Percentiles rank a stretch among this genome's conserved stretches.
Conservation (phyloP, 2,888 invertebrate species). For the Acheta domesticus region DNA sequence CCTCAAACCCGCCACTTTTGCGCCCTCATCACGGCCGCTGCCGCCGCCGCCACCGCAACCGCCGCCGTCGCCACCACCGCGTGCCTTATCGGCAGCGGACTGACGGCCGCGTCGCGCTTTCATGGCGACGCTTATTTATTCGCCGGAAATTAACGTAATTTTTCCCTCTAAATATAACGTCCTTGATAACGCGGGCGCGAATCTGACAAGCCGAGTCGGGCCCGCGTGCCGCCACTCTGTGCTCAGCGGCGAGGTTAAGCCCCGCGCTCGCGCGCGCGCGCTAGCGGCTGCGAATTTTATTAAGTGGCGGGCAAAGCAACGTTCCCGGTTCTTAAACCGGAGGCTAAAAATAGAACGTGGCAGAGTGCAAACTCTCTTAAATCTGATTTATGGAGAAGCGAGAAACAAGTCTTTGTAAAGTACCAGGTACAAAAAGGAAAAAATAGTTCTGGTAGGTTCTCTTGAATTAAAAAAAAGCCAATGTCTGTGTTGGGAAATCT, state of each 20-base stretch:
- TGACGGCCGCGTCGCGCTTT: slow-evolving; percentile 18
- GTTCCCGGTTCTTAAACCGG: neutral
- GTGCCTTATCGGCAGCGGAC: neutral
- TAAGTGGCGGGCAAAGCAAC: neutral
- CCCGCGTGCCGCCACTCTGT: neutral
- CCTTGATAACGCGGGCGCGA: neutral
- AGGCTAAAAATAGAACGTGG: neutral
- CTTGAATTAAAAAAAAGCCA: neutral
- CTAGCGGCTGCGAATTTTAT: neutral
- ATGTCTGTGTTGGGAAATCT: neutral
- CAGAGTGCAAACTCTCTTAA: neutral
- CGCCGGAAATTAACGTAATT: slow-evolving; percentile 2
- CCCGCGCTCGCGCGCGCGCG: no score
- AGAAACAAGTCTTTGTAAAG: neutral
- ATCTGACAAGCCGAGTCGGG: neutral
- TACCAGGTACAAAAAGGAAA: neutral
- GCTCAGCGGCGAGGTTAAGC: neutral
- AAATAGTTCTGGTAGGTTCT: no score
- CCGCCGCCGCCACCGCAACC: neutral
- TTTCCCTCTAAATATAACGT: slow-evolving; percentile 18
- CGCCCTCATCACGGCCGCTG: neutral
- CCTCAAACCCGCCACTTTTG: no score
- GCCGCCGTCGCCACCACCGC: neutral
- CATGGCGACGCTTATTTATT: neutral
- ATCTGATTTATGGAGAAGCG: neutral